Evolutionary conservation across 1,140 invertebrate genomes (phyloP), one percentile per base, ranked within the genome.

Genomic region (Drosophila baimaii): DNA sequence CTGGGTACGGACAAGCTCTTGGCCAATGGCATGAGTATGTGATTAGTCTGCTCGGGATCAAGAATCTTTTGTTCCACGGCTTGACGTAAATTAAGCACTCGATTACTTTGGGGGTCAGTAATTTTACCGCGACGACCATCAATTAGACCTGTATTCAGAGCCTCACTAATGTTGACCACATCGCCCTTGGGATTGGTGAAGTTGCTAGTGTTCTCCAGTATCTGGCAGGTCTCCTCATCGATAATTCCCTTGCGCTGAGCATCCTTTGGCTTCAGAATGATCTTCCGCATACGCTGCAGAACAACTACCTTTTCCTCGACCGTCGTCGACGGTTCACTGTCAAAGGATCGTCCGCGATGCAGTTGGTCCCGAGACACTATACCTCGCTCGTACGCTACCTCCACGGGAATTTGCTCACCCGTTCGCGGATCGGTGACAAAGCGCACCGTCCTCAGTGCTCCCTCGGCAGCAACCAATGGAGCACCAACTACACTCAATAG

Each of bases 41-140:
- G 94, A 84, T 97, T 96, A 72, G 95, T 95, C 56, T 93, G 94
- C 69, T 95, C 93, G 2, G 95, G 93, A 93, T 99, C 97, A 65
- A 99, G 91, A 55, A 98, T 94, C 43, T 97, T 97, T 77, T 96
- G 94, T 66, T 96, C 94, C 2, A 99, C 94, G 5, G 98, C 98
- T 93, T 99, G 95, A 23, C 95, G 95, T 9, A 98, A 96, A 35
- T 94, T 96, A 9, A 99, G 81, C 7, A 94, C 92, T 78, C 97
- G 95, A 61, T 97, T 97, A 69, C 95, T 94, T 89, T 96, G 94
- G 17, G 97, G 95, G 93, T 98, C 97, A n/a, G 95, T 93, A 56
- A 99, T 96, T 49, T 94, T 94, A 2, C 98, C 97, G 54, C 94
- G 94, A 29, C 95, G 93, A 12, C 95, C 94, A 93, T 98, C 95